phyloP scores from a whole-genome alignment of 2,888 invertebrate species.

The Beris morrisii region DNA sequence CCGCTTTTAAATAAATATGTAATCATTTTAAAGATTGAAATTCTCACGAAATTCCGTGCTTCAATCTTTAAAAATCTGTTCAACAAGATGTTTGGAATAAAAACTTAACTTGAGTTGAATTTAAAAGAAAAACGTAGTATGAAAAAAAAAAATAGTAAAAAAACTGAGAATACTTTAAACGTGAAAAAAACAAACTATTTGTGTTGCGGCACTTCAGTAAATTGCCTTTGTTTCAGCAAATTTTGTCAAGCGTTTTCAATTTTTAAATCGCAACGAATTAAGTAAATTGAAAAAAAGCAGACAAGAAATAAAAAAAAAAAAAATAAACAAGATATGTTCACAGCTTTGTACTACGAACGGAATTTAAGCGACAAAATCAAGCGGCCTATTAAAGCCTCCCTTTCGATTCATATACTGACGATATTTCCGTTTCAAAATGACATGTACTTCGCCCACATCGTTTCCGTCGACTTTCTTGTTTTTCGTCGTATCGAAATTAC shows the following conservation, averaged over 20 bases:
- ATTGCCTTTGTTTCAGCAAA: no score
- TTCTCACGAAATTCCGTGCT: not conserved
- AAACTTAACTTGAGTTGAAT: not conserved
- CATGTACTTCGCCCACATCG: conserved; percentile 91
- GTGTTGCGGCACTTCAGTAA: no score
- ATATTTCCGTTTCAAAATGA: conserved; percentile 93
- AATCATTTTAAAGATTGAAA: conserved; percentile 22
- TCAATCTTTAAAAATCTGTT: conserved; percentile 10
- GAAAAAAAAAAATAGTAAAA: no score
- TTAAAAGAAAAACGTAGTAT: no score
- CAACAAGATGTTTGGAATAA: conserved; percentile 11
- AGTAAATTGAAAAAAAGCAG: no score
- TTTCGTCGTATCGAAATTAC: conserved; percentile 94
- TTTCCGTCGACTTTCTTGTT: conserved; percentile 94
- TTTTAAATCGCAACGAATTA: no score
- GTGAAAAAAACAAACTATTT: no score
- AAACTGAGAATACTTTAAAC: no score
- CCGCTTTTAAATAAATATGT: conserved; percentile 37
- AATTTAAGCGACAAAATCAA: conserved; percentile 88
- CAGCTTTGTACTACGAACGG: conserved; percentile 21
- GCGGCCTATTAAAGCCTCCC: conserved; percentile 97
- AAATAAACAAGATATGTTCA: conserved; percentile 12
- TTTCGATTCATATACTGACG: conserved; percentile 99
- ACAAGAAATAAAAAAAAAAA: not conserved
- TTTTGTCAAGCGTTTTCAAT: no score